A percentile compares a stretch with the other conserved stretches of the same genome.
Conservation (phyloP, 2,113 vertebrate species). For the Sylvilagus bachmani region DNA sequence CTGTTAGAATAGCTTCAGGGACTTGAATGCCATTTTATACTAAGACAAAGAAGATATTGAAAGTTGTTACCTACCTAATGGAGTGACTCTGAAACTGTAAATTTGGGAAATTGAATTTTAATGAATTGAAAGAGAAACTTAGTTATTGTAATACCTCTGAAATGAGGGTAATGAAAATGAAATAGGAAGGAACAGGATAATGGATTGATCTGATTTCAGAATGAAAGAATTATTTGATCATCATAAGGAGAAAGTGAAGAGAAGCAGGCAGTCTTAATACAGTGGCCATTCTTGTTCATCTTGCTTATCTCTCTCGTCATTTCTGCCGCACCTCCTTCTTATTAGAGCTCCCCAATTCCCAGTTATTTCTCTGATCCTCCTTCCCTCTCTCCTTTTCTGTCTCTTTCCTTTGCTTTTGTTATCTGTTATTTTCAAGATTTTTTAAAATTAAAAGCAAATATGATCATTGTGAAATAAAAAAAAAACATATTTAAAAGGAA, state of each 20-base stretch:
- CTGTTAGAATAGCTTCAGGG: neutral
- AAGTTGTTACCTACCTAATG: neutral
- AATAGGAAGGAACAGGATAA: neutral
- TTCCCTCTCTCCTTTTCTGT: neutral
- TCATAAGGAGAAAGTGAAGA: neutral
- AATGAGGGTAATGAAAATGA: neutral
- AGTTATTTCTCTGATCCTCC: neutral
- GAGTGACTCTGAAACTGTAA: neutral
- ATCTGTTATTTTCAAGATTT: neutral
- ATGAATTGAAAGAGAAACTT: neutral
- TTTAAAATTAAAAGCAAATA: neutral
- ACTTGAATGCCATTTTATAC: neutral
- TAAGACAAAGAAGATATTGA: neutral
- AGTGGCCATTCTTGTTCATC: neutral
- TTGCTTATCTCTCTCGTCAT: accelerated
- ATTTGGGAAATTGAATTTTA: neutral
- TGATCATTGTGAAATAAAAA: neutral
- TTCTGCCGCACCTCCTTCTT: neutral
- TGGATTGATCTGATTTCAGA: neutral
- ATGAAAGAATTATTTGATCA: too few species aligned
- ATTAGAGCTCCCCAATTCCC: neutral
- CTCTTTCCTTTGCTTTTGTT: neutral
- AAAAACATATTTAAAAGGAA: neutral
- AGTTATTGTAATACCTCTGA: neutral
- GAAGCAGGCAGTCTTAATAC: neutral